Evolutionary conservation across 2,797 vertebrate genomes (phyloP).

Genomic region (Sebastes jordani): DNA sequence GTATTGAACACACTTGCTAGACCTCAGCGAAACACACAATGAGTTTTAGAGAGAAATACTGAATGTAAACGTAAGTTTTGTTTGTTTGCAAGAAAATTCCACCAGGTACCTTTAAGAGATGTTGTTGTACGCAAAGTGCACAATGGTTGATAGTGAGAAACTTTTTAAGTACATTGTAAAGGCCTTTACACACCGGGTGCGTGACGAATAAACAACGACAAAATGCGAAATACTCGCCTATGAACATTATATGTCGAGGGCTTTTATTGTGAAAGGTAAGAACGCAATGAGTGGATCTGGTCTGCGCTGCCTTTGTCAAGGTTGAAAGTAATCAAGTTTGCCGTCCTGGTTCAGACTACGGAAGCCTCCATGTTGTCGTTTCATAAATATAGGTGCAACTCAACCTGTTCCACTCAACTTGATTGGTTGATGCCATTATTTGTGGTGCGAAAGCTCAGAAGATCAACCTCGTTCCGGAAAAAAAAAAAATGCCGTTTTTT

Average conservation of each 20-base stretch:
- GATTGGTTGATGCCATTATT: background rate
- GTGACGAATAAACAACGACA: too few species aligned
- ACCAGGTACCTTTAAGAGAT: background rate
- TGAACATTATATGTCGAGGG: too few species aligned
- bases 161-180: background rate
- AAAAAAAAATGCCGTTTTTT: too few species aligned
- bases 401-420: background rate
- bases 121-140: background rate
- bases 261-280: background rate
- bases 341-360: too few species aligned
- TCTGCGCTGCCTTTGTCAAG: background rate
- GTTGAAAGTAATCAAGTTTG: background rate
- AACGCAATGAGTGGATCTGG: background rate
- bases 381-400: background rate
- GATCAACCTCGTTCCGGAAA: accelerated
- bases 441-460: too few species aligned
- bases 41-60: background rate
- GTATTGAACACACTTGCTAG: background rate
- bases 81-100: background rate
- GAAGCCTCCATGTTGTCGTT: background rate
- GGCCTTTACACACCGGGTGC: background rate
- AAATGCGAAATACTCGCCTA: too few species aligned
- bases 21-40: background rate
- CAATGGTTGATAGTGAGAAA: background rate
- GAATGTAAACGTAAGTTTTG: background rate